Percentiles rank a stretch among this genome's conserved stretches.
Conservation (phyloP, 1,140 invertebrate species). For the Ceratitis capitata region DNA sequence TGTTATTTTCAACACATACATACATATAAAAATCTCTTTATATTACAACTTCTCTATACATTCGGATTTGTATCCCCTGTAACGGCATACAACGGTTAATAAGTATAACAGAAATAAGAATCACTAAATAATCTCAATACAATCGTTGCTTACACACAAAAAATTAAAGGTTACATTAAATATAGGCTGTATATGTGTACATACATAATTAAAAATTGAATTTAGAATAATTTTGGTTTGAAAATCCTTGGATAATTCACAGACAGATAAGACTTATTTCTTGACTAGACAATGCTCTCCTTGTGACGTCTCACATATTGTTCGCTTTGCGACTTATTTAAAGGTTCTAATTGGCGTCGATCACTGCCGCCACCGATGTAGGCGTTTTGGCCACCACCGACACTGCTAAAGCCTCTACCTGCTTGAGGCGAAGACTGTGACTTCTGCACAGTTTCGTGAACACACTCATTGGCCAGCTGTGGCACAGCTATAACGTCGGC, state of each 20-base stretch:
- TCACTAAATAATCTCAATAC: constrained; percentile 15
- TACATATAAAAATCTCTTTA: constrained; percentile 26
- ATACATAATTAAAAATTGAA: background rate
- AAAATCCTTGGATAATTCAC: background rate
- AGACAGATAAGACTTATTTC: background rate
- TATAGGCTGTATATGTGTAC: background rate
- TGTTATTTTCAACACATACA: background rate
- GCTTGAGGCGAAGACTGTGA: constrained; percentile 61
- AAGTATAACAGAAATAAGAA: background rate
- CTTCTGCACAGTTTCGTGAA: constrained; percentile 49
- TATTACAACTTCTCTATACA: background rate
- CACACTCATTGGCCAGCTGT: constrained; percentile 43
- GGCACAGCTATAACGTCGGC: constrained; percentile 52
- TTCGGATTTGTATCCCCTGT: background rate
- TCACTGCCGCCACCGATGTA: background rate
- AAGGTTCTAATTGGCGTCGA: constrained; percentile 18
- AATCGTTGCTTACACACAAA: background rate
- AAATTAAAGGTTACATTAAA: constrained; percentile 31
- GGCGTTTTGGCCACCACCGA: background rate
- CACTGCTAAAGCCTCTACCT: background rate
- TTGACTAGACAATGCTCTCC: constrained; percentile 58
- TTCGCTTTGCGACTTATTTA: constrained; percentile 61
- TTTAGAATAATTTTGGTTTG: background rate
- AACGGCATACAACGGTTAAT: background rate
- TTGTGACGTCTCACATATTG: constrained; percentile 59